phyloP scores from a whole-genome alignment of 2,113 vertebrate species.

The Cyphomyrus plagiostoma region DNA sequence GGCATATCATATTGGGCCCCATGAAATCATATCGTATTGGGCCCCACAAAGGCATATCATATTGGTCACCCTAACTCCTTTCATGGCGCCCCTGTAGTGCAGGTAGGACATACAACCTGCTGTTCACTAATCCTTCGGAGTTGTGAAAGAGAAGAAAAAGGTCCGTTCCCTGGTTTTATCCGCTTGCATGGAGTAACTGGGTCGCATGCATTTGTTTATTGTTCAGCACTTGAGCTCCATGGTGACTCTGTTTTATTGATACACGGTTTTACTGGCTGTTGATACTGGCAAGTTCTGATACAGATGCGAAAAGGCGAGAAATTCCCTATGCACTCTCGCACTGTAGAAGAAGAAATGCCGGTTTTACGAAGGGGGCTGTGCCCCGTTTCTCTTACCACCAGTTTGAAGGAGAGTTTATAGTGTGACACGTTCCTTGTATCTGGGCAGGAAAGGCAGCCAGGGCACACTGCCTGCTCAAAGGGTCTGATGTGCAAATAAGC shows the following conservation, averaged over 20 bases:
- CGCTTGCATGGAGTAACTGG: background rate
- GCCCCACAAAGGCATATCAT: no score
- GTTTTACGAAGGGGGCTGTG: background rate
- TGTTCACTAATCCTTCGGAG: background rate
- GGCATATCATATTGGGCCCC: no score
- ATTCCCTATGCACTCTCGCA: background rate
- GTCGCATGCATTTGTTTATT: background rate
- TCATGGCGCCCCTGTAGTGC: no score
- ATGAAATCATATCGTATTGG: no score
- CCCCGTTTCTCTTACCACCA: background rate
- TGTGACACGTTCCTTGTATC: background rate
- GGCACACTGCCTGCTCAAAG: background rate
- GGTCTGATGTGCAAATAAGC: background rate
- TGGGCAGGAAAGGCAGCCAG: background rate
- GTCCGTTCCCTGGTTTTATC: background rate
- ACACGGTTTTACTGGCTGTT: background rate
- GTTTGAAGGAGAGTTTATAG: background rate
- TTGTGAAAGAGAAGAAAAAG: background rate
- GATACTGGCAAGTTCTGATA: background rate
- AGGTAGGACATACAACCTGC: background rate
- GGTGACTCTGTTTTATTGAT: background rate
- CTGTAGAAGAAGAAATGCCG: background rate
- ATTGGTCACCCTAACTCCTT: no score
- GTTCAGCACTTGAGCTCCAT: background rate
- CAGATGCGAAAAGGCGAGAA: background rate